phyloP scores from a whole-genome alignment of 92 coral and sea anemone species.

The Zoanthus gigantus region DNA sequence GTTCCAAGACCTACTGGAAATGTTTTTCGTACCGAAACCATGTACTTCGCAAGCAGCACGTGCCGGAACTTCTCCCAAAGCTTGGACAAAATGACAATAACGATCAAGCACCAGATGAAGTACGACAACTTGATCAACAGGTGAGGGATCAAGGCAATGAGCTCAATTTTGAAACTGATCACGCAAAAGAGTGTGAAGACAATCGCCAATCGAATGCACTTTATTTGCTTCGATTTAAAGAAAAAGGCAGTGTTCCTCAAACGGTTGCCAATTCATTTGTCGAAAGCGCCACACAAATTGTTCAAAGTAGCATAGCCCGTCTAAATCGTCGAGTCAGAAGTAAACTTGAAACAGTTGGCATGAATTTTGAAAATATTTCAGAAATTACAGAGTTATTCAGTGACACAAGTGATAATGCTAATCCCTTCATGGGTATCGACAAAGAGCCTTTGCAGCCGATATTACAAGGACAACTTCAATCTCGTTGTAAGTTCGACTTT shows the following conservation, averaged over 20 bases:
- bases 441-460: no score
- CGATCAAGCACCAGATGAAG: constrained; percentile 40
- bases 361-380: neutral
- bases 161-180: constrained; percentile 7
- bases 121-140: constrained; percentile 21
- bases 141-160: neutral
- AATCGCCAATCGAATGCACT: neutral
- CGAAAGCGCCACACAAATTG: neutral
- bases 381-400: no score
- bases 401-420: no score
- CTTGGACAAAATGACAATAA: constrained; percentile 9
- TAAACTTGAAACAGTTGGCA: neutral
- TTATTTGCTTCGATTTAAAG: neutral
- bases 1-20: constrained; percentile 67
- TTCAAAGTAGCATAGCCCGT: neutral
- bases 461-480: no score
- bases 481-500: neutral
- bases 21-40: constrained; percentile 65
- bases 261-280: neutral
- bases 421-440: no score
- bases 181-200: neutral
- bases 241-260: neutral
- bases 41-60: constrained; percentile 69
- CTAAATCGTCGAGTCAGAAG: neutral
- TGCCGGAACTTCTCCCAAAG: constrained; percentile 10